Percentiles rank a stretch among this genome's conserved stretches.
These are phyloP conservation scores for Podilymbus podiceps DNA, from an alignment of 2,113 vertebrate genomes.

Conservation along the genomic window DNA sequence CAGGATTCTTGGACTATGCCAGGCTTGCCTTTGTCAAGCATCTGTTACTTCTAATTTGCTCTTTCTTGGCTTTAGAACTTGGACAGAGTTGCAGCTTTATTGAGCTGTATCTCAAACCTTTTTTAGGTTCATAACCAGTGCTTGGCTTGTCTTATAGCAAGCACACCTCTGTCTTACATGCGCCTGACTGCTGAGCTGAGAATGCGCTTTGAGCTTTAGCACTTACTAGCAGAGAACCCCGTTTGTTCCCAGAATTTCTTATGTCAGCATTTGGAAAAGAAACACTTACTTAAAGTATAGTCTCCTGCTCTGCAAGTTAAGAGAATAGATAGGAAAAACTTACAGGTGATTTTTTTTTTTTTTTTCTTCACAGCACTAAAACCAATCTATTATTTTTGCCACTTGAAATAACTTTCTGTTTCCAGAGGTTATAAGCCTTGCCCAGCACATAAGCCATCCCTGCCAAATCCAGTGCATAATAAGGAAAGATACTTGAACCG, in stretches of 20 bases:
- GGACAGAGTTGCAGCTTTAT: not conserved
- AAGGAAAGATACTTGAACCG: not conserved
- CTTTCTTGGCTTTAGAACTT: not conserved
- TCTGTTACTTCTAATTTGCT: not conserved
- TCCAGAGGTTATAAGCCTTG: not conserved
- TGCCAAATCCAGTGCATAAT: not conserved
- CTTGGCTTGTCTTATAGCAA: not conserved
- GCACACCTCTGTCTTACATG: not conserved
- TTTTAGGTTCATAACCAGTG: not conserved
- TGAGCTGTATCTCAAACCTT: not conserved
- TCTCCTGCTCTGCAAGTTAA: not conserved
- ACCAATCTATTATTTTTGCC: not conserved
- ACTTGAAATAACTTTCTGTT: not conserved
- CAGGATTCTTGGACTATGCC: not conserved
- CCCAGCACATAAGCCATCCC: not conserved
- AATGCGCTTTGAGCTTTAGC: not conserved
- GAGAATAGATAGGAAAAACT: not conserved
- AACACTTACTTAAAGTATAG: not conserved
- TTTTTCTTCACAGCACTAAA: not conserved
- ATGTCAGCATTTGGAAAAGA: not conserved
- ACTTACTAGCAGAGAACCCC: not conserved
- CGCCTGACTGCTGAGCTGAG: not conserved
- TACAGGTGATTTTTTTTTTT: not conserved
- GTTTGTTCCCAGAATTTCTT: not conserved
- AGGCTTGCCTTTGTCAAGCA: not conserved